These are phyloP conservation scores for Zeugodacus cucurbitae DNA, from an alignment of 1,140 invertebrate genomes.

Conservation along the genomic window DNA sequence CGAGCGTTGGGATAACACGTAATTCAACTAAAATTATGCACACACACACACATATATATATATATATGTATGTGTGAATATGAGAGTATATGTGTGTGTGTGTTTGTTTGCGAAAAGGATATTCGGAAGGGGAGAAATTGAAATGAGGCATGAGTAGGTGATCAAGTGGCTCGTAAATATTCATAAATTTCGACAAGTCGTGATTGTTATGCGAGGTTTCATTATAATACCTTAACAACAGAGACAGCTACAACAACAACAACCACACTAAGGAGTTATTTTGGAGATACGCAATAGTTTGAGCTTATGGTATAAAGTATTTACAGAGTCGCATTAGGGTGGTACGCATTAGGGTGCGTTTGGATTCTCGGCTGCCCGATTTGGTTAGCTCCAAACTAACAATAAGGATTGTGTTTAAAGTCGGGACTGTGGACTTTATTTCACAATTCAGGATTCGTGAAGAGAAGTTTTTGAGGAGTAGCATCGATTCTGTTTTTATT, in stretches of 20 bases:
- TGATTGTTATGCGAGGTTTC: background rate
- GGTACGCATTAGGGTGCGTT: background rate
- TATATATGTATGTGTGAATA: background rate
- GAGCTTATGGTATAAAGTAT: background rate
- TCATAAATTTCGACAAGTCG: constrained; percentile 25
- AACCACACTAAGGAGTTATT: background rate
- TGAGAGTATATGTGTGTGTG: background rate
- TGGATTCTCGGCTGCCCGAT: too few relatives aligned
- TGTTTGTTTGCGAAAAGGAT: background rate
- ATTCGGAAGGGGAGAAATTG: background rate
- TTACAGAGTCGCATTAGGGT: background rate
- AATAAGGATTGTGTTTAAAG: too few relatives aligned
- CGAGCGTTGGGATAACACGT: background rate
- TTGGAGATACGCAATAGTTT: background rate
- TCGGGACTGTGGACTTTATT: too few relatives aligned
- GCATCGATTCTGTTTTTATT: too few relatives aligned
- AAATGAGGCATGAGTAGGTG: background rate
- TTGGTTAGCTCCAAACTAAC: too few relatives aligned
- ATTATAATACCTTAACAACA: background rate
- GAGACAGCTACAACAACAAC: background rate
- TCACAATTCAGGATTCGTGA: too few relatives aligned
- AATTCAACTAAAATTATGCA: background rate
- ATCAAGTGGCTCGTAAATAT: constrained; percentile 29
- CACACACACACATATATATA: background rate
- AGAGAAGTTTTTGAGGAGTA: too few relatives aligned